Evolutionary conservation across 2,113 vertebrate genomes (phyloP), one percentile per base, ranked within the genome.

Genomic region (Protobothrops flavoviridis): DNA sequence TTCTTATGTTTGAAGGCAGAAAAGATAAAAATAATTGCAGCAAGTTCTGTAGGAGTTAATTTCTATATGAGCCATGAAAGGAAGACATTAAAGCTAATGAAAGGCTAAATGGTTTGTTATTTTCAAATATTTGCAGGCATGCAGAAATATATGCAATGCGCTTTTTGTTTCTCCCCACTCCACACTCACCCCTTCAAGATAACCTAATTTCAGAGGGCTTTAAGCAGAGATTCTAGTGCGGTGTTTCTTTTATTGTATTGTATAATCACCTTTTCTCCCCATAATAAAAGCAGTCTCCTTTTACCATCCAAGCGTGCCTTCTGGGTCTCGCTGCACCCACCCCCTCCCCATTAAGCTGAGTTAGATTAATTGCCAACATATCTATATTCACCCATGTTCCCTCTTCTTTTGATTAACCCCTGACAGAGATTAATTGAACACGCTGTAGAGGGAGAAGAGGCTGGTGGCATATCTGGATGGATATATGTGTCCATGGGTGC

Each of bases 301-400:
- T 90, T 90, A 50, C 92, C 89, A 87, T 53, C 92, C 92, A 90
- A 90, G 74, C 92, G 15, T 93, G 89, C 89, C 89, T 93, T 85
- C 55, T 90, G 5, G 56, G 87, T 69, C 89, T 48, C 89, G 0
- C 56, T 87, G 48, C n/a, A 11, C 45, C 56, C 48, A 90, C 55
- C 88, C 92, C 92, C 48, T 87, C 81, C 53, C 89, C 89, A 93
- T 90, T 90, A 93, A 93, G 86, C 89, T 87, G 92, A 93, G 92
- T 93, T 93, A 93, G 92, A 93, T 93, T 93, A 93, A 93, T 93
- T 93, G 92, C 92, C 90, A 90, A 90, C 92, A 93, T 89, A 93
- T 93, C 92, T 90, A 93, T 93, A 93, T 93, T 93, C 92, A 93
- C 92, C 92, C 88, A 93, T 53, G 92, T 87, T 85, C 89, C 89